phyloP scores from a whole-genome alignment of 2,888 invertebrate species.

The Drosophila pegasa region DNA sequence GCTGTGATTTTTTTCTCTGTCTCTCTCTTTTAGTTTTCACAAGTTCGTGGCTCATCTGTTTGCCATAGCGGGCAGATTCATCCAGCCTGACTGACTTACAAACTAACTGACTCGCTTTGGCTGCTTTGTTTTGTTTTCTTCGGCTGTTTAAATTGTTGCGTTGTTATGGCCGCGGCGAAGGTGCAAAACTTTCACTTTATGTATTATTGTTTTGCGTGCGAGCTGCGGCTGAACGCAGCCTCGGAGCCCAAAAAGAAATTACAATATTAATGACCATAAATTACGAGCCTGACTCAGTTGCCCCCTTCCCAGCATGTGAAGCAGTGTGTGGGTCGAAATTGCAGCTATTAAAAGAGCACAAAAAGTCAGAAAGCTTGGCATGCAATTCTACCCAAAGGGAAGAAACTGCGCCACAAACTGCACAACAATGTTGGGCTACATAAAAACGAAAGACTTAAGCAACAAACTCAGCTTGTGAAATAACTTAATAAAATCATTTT shows the following conservation, averaged over 20 bases:
- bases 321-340: slow-evolving; percentile 74
- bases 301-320: slow-evolving; percentile 15
- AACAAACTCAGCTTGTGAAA: slow-evolving; percentile 38
- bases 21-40: slow-evolving; percentile 42
- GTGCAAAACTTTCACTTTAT: slow-evolving; percentile 82
- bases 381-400: slow-evolving; percentile 32
- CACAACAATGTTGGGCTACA: slow-evolving; percentile 11
- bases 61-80: slow-evolving; percentile 42
- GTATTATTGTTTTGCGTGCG: slow-evolving; percentile 73
- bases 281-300: slow-evolving; percentile 52
- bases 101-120: slow-evolving; percentile 61
- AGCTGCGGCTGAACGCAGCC: slow-evolving; percentile 44
- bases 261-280: slow-evolving; percentile 78
- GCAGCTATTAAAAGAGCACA: slow-evolving; percentile 58
- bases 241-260: slow-evolving; percentile 62
- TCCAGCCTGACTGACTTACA: slow-evolving; percentile 57
- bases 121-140: slow-evolving; percentile 48
- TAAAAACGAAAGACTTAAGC: slow-evolving; percentile 48
- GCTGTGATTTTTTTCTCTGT: slow-evolving; percentile 30
- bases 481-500: slow-evolving; percentile 18
- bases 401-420: neutral
- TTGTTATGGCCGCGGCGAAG: slow-evolving; percentile 48
- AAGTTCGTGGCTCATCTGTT: slow-evolving; percentile 64
- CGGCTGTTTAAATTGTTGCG: slow-evolving; percentile 61
- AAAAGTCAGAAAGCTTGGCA: slow-evolving; percentile 24